A percentile compares a stretch with the other conserved stretches of the same genome.
These are phyloP conservation scores for Sminthurinus aureus DNA, from an alignment of 2,888 invertebrate species.

Conservation along the genomic window DNA sequence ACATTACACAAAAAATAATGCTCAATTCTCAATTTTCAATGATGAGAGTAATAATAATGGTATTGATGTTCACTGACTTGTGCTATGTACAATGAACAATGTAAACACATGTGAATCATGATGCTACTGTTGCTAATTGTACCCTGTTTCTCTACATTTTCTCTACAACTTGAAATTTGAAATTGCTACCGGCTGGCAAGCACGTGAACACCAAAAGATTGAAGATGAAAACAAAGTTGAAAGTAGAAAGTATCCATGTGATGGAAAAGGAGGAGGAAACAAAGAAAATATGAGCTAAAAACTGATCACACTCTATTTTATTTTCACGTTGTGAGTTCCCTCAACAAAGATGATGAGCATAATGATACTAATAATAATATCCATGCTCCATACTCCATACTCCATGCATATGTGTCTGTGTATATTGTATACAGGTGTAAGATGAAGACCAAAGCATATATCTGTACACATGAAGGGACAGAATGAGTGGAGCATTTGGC, in stretches of 20 bases:
- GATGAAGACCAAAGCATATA: constrained; percentile 2
- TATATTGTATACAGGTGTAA: constrained; percentile 21
- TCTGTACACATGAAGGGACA: neutral
- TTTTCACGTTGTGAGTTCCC: constrained; percentile 3
- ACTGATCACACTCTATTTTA: constrained; percentile 8
- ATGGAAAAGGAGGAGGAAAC: neutral
- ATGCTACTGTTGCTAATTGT: neutral
- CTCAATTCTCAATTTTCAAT: neutral
- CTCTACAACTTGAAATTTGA: too few relatives aligned
- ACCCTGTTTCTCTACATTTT: neutral
- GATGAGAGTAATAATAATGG: too few relatives aligned
- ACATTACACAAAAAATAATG: too few relatives aligned
- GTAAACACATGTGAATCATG: neutral
- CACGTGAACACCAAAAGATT: neutral
- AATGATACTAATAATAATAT: too few relatives aligned
- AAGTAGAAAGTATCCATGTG: too few relatives aligned
- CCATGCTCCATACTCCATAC: too few relatives aligned
- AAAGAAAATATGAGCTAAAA: neutral
- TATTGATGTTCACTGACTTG: too few relatives aligned
- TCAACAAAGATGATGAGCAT: neutral
- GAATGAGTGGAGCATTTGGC: constrained; percentile 28
- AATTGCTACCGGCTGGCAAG: constrained; percentile 34
- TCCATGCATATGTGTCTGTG: neutral
- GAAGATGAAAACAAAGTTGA: neutral
- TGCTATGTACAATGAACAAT: too few relatives aligned